phyloP scores from a whole-genome alignment of 2,113 vertebrate genomes.

The Seriola rivoliana region DNA sequence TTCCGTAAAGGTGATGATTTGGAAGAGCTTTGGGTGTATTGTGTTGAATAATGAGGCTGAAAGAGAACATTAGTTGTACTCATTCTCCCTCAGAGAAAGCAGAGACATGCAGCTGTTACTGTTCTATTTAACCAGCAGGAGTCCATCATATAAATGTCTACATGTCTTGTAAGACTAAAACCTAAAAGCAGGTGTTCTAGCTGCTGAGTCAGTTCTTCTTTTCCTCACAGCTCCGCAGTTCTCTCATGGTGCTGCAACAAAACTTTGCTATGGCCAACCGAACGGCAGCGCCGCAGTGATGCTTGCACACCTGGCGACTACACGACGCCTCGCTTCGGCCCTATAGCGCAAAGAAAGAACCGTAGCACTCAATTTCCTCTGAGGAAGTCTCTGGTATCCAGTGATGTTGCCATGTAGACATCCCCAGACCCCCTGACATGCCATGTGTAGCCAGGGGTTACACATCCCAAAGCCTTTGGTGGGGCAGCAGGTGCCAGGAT shows the following conservation, averaged over 20 bases:
- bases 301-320: conserved; percentile 2
- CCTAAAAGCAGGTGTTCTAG: neutral
- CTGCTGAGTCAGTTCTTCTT: conserved; percentile 16
- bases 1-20: neutral
- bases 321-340: neutral
- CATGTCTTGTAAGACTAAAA: neutral
- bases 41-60: neutral
- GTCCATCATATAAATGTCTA: neutral
- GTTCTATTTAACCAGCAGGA: neutral
- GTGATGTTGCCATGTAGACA: conserved; percentile 37
- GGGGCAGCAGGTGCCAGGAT: conserved; percentile 35
- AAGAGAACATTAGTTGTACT: neutral
- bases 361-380: conserved; percentile 30
- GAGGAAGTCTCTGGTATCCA: conserved; percentile 48
- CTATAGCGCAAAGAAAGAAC: conserved; percentile 3
- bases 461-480: conserved; percentile 10
- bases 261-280: conserved; percentile 90
- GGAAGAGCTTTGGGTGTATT: neutral
- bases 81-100: neutral
- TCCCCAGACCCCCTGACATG: conserved; percentile 41
- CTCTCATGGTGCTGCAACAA: conserved; percentile 91
- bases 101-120: neutral
- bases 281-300: conserved; percentile 77
- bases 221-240: conserved; percentile 88
- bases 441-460: conserved; percentile 41